Evolutionary conservation across 37 sponge, comb jelly and placozoan genomes (phyloP), one percentile per base, ranked within the genome.

Genomic region (Tethya wilhelma): DNA sequence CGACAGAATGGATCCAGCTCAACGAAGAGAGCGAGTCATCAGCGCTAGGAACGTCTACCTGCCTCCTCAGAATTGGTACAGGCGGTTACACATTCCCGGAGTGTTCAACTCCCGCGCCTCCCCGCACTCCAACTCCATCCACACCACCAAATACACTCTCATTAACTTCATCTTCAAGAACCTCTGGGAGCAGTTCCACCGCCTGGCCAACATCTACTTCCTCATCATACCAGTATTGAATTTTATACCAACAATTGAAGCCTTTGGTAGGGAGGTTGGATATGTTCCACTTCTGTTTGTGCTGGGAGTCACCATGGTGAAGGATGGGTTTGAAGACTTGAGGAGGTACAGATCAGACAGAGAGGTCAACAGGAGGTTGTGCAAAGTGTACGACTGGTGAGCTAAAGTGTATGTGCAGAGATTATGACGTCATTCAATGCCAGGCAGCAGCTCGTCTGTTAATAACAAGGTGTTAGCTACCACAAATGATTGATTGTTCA

Each of bases 111-210:
- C 67, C 30, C 80, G 74, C 53, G 8, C 78, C 5, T 71, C 83
- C 4, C 58, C 89, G 6, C 58, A 65, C 80, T 69, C 76, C 19
- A 91, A 91, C 60, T 59, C 34, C 19, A 56, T 91, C 2, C 67
- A 56, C 28, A 91, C 92, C 0, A 87, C 88, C 20, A 91, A 95
- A 69, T 95, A 95, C 72, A 95, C 96, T 4, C 23, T 92, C 38
- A 29, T 87, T 56, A 95, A 82, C 38, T 95, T 95, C 59, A 1
- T 95, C 9, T 87, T 88, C 26, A 95, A 95, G 71, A 95, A 95
- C 77, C 72, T 95, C 2, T 89, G 87, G 59, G 96, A 95, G 62
- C 96, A 95, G 84, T 91, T 89, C 63, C 90, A 92, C 75, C 60
- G 96, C 23, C 69, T 77, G 4, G 96, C 96, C 56, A 95, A 95